Conservation (phyloP, 2,888 invertebrate genomes). For the Sipha maydis region DNA sequence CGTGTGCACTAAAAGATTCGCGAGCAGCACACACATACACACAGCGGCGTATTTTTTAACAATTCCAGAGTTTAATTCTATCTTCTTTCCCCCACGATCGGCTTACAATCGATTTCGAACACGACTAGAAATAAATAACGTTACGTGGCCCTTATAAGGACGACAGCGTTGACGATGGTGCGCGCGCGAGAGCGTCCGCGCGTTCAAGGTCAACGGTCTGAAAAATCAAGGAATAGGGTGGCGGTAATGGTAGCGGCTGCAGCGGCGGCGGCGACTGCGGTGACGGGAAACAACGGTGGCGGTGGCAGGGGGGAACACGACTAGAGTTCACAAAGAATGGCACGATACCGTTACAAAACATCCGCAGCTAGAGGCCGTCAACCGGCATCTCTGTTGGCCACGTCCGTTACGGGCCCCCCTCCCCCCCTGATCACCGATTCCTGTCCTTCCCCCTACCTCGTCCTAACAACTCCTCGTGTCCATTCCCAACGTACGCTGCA, state of each 20-base stretch:
- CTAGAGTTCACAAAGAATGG: constrained; percentile 62
- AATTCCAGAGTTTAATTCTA: too few relatives aligned
- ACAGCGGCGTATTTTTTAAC: not conserved
- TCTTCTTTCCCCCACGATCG: too few relatives aligned
- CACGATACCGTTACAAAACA: constrained; percentile 62
- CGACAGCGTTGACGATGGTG: constrained; percentile 15
- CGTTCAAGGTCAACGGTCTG: constrained; percentile 62
- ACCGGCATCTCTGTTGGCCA: constrained; percentile 62
- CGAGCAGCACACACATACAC: not conserved
- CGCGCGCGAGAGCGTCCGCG: constrained; percentile 36
- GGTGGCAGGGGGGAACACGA: constrained; percentile 37
- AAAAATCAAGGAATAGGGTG: constrained; percentile 58
- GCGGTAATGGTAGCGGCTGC: constrained; percentile 33
- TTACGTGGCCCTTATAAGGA: constrained; percentile 60
- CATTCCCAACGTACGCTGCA: constrained; percentile 37
- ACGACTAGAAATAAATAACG: constrained; percentile 40
- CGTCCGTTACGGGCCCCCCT: constrained; percentile 54
- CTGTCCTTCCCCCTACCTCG: constrained; percentile 35
- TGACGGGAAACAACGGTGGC: constrained; percentile 15
- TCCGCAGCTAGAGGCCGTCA: constrained; percentile 62
- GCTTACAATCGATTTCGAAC: not conserved
- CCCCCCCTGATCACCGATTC: constrained; percentile 15
- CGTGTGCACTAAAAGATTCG: not conserved
- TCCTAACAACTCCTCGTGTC: constrained; percentile 41
- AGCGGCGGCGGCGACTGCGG: not conserved